Percentiles rank a stretch among this genome's conserved stretches.
phyloP scores from a whole-genome alignment of 2,888 invertebrate genomes.

The Diachrysia chrysitis region DNA sequence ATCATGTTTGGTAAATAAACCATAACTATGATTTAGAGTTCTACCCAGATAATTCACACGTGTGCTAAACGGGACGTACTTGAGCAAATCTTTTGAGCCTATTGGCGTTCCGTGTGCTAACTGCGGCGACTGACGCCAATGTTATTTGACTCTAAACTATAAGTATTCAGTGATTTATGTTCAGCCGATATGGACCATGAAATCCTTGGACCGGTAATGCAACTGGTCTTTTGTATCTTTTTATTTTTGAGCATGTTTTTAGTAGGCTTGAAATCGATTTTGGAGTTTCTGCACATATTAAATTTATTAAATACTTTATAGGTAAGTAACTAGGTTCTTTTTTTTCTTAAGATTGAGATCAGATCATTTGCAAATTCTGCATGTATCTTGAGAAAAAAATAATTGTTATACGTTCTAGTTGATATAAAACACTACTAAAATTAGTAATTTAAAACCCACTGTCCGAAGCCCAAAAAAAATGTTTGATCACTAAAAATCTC shows the following conservation, averaged over 20 bases:
- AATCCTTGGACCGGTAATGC: conserved; percentile 36
- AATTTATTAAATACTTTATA: no score
- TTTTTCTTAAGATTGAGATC: no score
- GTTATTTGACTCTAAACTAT: conserved; percentile 51
- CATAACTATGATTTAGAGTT: conserved; percentile 69
- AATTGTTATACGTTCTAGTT: no score
- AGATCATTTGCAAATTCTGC: no score
- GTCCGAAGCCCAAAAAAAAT: background rate
- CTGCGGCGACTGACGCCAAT: conserved; percentile 49
- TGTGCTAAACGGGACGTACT: conserved; percentile 61
- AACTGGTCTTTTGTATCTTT: conserved; percentile 23
- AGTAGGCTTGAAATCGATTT: background rate
- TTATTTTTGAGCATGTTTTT: conserved; percentile 9
- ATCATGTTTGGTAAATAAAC: conserved; percentile 68
- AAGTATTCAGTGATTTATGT: conserved; percentile 61
- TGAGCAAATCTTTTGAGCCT: conserved; percentile 71
- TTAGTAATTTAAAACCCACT: background rate
- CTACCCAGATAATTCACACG: conserved; percentile 65
- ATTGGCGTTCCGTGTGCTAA: conserved; percentile 59
- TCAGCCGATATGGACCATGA: conserved; percentile 50
- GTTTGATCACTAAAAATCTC: conserved; percentile 9
- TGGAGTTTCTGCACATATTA: background rate
- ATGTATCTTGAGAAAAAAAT: no score
- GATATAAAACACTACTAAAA: background rate
- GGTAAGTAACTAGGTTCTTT: no score